Evolutionary conservation across 2,797 vertebrate genomes (phyloP).

Genomic region (Sylvilagus floridanus): DNA sequence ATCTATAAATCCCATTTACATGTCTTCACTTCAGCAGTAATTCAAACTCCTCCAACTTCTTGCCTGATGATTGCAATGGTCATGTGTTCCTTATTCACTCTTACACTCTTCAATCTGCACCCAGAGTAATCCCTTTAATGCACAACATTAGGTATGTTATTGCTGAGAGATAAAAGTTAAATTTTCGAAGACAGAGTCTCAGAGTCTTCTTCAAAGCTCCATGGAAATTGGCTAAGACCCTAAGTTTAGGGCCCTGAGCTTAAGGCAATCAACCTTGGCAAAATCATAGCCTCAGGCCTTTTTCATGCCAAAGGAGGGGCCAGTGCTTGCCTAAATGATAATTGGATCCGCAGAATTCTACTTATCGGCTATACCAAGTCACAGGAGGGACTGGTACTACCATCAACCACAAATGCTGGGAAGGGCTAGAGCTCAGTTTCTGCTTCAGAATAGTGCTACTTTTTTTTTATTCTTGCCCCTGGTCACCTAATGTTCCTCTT

Average conservation of each 20-base stretch:
- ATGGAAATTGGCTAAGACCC: not conserved
- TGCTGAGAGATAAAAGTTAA: slow-evolving; percentile 22
- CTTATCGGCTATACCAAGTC: not conserved
- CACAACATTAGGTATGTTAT: not conserved
- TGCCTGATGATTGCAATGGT: not conserved
- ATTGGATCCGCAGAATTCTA: not conserved
- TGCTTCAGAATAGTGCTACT: not conserved
- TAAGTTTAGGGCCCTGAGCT: not conserved
- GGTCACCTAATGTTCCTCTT: not conserved
- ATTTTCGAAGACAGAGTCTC: not conserved
- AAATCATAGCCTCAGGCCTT: not conserved
- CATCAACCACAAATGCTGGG: not conserved
- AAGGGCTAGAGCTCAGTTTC: not conserved
- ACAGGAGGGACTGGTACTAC: not conserved
- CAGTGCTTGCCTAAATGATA: not conserved
- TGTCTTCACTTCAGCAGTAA: not conserved
- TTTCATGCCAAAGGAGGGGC: not conserved
- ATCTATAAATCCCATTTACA: not conserved
- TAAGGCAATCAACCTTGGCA: not conserved
- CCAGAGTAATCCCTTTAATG: not conserved
- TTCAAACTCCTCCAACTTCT: not conserved
- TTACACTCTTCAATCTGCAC: not conserved
- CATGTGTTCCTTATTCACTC: not conserved
- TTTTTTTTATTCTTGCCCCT: not conserved
- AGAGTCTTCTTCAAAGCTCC: not conserved